phyloP scores from a whole-genome alignment of 2,888 invertebrate species.

The Tetranychus truncatus region DNA sequence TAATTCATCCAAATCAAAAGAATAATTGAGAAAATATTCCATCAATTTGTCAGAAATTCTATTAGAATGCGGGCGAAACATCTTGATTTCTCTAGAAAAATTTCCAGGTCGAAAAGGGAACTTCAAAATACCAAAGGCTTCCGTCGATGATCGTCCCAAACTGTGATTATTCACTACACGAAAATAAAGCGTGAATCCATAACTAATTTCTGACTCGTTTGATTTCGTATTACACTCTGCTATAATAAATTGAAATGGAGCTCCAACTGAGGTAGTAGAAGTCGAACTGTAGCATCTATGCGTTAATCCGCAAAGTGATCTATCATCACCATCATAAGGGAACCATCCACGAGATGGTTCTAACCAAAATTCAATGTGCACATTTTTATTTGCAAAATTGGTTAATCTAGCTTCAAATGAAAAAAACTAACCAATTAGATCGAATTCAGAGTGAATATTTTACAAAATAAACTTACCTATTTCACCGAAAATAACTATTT shows the following conservation, averaged over 20 bases:
- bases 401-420: not conserved
- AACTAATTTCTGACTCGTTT: not conserved
- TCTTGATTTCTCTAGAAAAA: not conserved
- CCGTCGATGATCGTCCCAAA: not conserved
- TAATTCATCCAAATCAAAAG: not conserved
- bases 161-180: not conserved
- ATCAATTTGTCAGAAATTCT: not conserved
- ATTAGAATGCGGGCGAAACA: not conserved
- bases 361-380: not conserved
- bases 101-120: not conserved
- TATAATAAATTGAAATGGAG: not conserved
- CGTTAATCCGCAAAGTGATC: not conserved
- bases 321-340: not conserved
- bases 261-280: not conserved
- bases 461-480: not conserved
- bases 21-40: not conserved
- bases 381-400: not conserved
- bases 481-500: slow-evolving; percentile 4
- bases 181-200: not conserved
- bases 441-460: not conserved
- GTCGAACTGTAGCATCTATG: not conserved
- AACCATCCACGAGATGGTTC: not conserved
- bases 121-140: not conserved
- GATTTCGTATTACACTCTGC: not conserved
- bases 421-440: not conserved